Percentiles rank a stretch among this genome's conserved stretches.
These are phyloP conservation scores for Ictalurus punctatus DNA, from an alignment of 2,113 vertebrate species.

Conservation along the genomic window DNA sequence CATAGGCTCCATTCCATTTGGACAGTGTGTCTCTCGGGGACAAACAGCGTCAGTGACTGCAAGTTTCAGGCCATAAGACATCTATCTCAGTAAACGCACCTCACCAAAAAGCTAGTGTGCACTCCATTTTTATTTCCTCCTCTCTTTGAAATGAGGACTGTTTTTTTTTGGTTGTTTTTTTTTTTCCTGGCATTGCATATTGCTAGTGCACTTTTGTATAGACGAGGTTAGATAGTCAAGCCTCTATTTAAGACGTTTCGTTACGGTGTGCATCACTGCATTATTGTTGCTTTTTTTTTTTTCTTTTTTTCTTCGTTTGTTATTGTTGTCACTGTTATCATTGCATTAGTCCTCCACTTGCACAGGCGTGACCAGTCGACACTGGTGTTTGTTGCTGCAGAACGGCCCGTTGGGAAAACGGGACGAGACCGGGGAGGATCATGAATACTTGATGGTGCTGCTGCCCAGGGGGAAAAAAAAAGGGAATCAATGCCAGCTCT, in stretches of 20 bases:
- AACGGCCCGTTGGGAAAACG: slow-evolving; percentile 31
- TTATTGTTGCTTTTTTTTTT: slow-evolving; percentile 64
- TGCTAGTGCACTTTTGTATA: slow-evolving; percentile 77
- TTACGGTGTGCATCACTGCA: slow-evolving; percentile 73
- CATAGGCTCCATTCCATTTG: slow-evolving; percentile 55
- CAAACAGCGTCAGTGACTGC: slow-evolving; percentile 64
- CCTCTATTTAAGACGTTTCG: slow-evolving; percentile 71
- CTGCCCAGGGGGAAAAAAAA: slow-evolving; percentile 38
- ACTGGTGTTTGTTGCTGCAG: slow-evolving; percentile 47
- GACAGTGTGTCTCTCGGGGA: slow-evolving; percentile 37
- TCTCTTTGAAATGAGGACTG: slow-evolving; percentile 59
- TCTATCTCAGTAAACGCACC: slow-evolving; percentile 54
- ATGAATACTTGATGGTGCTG: slow-evolving; percentile 51
- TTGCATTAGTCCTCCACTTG: slow-evolving; percentile 52
- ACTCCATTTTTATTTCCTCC: slow-evolving; percentile 49
- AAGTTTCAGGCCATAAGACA: slow-evolving; percentile 53
- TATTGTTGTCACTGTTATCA: slow-evolving; percentile 24
- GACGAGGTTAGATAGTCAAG: slow-evolving; percentile 61
- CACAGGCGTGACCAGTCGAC: slow-evolving; percentile 53
- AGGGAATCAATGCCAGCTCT: slow-evolving; percentile 38
- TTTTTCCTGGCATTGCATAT: slow-evolving; percentile 59
- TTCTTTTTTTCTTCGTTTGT: slow-evolving; percentile 58
- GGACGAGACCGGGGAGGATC: slow-evolving; percentile 29
- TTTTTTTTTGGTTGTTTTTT: slow-evolving; percentile 7
- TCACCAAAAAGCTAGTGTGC: slow-evolving; percentile 66